These are phyloP conservation scores for Drosophila paranaensis DNA, from an alignment of 2,888 invertebrate genomes.

Conservation along the genomic window DNA sequence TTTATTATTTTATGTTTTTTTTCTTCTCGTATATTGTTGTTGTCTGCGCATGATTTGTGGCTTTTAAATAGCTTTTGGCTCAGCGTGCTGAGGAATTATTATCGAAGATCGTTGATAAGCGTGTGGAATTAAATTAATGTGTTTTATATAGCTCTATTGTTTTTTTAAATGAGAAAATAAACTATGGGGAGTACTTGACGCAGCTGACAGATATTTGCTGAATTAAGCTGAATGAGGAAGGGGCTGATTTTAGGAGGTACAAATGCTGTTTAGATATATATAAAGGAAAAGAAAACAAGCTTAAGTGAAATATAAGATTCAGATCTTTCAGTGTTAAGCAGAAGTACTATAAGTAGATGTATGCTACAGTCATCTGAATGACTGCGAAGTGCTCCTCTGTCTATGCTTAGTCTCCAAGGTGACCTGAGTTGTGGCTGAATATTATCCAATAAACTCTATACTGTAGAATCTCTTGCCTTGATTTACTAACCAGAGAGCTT, in stretches of 20 bases:
- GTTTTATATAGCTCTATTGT: constrained; percentile 16
- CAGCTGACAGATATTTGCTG: neutral
- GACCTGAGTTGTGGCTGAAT: neutral
- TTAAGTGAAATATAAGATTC: neutral
- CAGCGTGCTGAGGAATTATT: constrained; percentile 50
- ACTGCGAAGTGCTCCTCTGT: neutral
- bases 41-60: constrained; percentile 62
- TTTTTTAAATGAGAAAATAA: neutral
- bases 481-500: too few relatives aligned
- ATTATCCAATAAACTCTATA: neutral
- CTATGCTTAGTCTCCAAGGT: neutral
- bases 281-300: too few relatives aligned
- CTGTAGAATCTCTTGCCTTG: neutral
- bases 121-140: constrained; percentile 54
- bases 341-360: neutral
- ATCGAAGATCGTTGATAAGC: constrained; percentile 51
- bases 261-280: too few relatives aligned
- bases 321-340: neutral
- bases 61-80: constrained; percentile 65
- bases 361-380: neutral
- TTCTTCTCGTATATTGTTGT: constrained; percentile 14
- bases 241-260: too few relatives aligned
- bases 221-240: neutral
- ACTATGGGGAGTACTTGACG: constrained; percentile 1
- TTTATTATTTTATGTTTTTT: constrained; percentile 11